These are phyloP conservation scores for Petrocephalus schoutedeni DNA, from an alignment of 2,797 vertebrate species.

Conservation along the genomic window DNA sequence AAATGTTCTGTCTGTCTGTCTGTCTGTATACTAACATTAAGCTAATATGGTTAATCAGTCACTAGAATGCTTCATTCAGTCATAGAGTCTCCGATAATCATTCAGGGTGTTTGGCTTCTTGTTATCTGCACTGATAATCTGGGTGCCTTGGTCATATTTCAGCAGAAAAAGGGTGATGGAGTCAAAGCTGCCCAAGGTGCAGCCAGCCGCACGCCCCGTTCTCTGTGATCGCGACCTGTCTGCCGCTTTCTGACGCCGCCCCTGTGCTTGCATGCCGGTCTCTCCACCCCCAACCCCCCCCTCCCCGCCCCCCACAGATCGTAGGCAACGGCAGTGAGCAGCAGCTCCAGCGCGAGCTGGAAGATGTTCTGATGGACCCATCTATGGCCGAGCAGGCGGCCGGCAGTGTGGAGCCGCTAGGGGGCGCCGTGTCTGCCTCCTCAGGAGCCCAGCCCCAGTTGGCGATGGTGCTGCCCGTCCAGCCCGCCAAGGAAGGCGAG, in stretches of 20 bases:
- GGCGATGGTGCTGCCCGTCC: conserved; percentile 85
- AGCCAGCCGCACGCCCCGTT: not conserved
- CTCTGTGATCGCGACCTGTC: not conserved
- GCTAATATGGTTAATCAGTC: not conserved
- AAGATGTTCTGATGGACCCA: conserved; percentile 95
- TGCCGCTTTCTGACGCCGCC: conserved; percentile 7
- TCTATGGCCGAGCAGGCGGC: conserved; percentile 67
- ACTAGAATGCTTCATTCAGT: not conserved
- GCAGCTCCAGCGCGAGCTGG: conserved; percentile 88
- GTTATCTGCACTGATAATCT: not conserved
- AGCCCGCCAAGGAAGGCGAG: conserved; percentile 83
- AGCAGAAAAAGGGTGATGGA: not conserved
- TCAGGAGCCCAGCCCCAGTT: conserved; percentile 69
- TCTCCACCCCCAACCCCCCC: not conserved
- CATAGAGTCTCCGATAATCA: not conserved
- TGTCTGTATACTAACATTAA: not conserved
- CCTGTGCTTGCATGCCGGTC: conserved; percentile 26
- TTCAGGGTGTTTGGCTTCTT: not conserved
- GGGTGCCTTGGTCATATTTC: not conserved
- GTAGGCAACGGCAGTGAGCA: conserved; percentile 98
- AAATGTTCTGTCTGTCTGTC: not conserved
- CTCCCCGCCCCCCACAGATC: conserved; percentile 64
- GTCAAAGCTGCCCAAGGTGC: not conserved
- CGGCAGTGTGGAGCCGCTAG: conserved; percentile 55
- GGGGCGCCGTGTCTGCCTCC: conserved; percentile 55